Conservation (phyloP, 2,797 vertebrate species). For the Acrocephalus scirpaceus region DNA sequence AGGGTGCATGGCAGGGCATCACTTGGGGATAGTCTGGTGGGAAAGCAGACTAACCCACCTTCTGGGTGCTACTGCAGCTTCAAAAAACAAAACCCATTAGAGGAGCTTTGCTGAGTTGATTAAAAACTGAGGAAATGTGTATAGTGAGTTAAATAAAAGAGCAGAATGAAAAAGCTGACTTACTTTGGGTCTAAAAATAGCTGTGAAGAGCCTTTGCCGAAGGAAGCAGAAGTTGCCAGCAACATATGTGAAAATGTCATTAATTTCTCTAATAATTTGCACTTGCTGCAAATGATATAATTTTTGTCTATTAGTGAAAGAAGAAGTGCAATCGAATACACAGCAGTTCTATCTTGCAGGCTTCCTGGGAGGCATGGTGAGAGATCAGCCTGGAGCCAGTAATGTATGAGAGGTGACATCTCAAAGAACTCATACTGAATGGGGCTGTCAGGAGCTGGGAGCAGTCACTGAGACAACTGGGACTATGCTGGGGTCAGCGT, state of each 20-base stretch:
- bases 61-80: neutral
- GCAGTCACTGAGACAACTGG: neutral
- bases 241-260: conserved; percentile 26
- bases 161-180: neutral
- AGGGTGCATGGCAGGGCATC: neutral
- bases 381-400: neutral
- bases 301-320: neutral
- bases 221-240: conserved; percentile 28
- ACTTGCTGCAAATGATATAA: neutral
- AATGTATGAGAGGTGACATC: neutral
- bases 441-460: neutral
- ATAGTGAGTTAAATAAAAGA: neutral
- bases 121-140: neutral
- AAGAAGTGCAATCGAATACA: neutral
- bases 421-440: neutral
- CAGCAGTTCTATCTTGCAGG: rapidly evolving
- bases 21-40: neutral
- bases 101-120: neutral
- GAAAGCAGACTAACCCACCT: neutral
- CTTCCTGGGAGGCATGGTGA: rapidly evolving
- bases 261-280: conserved; percentile 13
- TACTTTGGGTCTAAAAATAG: neutral
- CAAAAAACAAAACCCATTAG: neutral
- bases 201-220: conserved; percentile 4
- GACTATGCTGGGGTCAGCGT: neutral